A percentile compares a stretch with the other conserved stretches of the same genome.
Evolutionary conservation across 2,113 vertebrate genomes (phyloP).

Genomic region (Lepisosteus osseus): DNA sequence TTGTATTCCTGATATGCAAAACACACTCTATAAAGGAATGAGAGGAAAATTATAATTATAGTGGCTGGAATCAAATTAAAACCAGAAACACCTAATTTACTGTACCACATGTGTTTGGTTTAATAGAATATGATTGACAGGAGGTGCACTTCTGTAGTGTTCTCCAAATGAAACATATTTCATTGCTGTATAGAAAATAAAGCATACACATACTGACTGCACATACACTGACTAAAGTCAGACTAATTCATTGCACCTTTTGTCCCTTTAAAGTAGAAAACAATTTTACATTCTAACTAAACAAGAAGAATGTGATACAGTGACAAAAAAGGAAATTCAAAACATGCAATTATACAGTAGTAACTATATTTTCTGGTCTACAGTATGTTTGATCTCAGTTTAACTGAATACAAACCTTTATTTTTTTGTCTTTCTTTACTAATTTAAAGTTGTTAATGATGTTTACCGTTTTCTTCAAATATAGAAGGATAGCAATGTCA

Average conservation of each 20-base stretch:
- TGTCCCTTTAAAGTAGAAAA: conserved; percentile 39
- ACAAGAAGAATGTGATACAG: conserved; percentile 43
- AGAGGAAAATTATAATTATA: no score
- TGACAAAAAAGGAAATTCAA: conserved; percentile 51
- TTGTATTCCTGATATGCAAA: no score
- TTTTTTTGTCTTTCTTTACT: conserved; percentile 29
- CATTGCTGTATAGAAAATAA: no score
- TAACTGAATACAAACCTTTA: conserved; percentile 22
- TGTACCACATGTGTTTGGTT: no score
- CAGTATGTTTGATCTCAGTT: conserved; percentile 9
- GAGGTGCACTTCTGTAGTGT: no score
- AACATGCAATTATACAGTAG: conserved; percentile 43
- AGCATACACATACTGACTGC: neutral
- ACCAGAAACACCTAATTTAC: no score
- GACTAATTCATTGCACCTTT: conserved; percentile 48
- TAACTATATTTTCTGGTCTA: conserved; percentile 24
- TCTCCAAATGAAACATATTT: no score
- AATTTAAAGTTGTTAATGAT: conserved; percentile 12
- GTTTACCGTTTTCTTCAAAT: neutral
- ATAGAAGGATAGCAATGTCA: neutral
- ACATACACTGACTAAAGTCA: neutral
- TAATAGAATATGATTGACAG: no score
- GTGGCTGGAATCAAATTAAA: no score
- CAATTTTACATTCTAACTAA: conserved; percentile 50
- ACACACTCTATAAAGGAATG: no score